Evolutionary conservation across 1,140 invertebrate species (phyloP).

Genomic region (Drosophila melanica): DNA sequence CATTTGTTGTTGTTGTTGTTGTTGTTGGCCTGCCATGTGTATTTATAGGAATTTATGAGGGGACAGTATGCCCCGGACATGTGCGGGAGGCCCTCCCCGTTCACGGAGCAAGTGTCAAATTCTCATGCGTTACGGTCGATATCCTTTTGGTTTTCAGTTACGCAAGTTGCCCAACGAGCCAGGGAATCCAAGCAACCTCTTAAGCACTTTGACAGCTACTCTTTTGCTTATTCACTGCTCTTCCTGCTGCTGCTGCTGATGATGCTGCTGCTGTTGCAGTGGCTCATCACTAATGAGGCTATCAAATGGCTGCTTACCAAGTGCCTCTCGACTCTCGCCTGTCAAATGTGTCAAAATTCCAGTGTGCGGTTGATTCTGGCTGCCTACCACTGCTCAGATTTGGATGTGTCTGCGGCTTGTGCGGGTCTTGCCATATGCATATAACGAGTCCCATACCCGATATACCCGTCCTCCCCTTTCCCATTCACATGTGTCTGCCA

Average conservation of each 20-base stretch:
- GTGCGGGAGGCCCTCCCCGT: conserved; percentile 38
- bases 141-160: conserved; percentile 79
- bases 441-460: conserved; percentile 18
- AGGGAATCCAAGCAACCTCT: conserved; percentile 60
- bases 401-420: conserved; percentile 41
- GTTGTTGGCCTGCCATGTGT: conserved; percentile 29
- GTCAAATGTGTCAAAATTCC: conserved; percentile 80
- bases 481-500: conserved; percentile 68
- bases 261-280: conserved; percentile 49
- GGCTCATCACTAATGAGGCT: conserved; percentile 77
- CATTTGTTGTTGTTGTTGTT: too few species aligned
- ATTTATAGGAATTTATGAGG: conserved; percentile 47
- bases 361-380: conserved; percentile 33
- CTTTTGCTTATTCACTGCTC: conserved; percentile 24
- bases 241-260: conserved; percentile 22
- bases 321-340: conserved; percentile 49
- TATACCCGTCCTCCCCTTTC: conserved; percentile 25
- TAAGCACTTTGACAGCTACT: conserved; percentile 73
- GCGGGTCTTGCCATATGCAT: conserved; percentile 31
- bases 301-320: conserved; percentile 75
- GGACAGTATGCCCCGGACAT: conserved; percentile 24
- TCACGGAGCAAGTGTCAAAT: conserved; percentile 52
- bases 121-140: conserved; percentile 71
- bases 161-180: conserved; percentile 40
- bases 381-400: conserved; percentile 53